Evolutionary conservation across 2,888 invertebrate genomes (phyloP).

Genomic region (Polyommatus iphigenia): DNA sequence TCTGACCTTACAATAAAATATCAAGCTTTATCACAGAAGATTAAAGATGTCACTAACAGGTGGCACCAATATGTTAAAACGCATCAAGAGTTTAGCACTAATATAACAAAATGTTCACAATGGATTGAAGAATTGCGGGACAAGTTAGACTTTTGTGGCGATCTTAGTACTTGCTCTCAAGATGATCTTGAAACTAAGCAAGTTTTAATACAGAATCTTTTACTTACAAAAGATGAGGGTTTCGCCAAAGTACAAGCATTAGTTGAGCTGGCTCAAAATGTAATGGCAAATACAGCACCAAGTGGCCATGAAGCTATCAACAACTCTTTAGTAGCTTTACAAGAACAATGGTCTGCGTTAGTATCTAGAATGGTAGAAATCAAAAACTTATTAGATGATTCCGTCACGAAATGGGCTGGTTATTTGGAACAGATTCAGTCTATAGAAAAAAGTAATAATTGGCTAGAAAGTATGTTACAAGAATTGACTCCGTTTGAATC

Average conservation of each 20-base stretch:
- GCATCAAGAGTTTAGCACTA: constrained; percentile 92
- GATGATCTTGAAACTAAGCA: constrained; percentile 92
- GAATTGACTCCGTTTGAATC: constrained; percentile 88
- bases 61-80: constrained; percentile 95
- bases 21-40: constrained; percentile 92
- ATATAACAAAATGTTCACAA: constrained; percentile 87
- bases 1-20: constrained; percentile 96
- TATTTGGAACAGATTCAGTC: constrained; percentile 93
- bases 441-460: constrained; percentile 89
- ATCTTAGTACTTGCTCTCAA: constrained; percentile 89
- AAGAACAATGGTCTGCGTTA: constrained; percentile 94
- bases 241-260: constrained; percentile 92
- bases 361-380: constrained; percentile 94
- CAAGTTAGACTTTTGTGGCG: constrained; percentile 93
- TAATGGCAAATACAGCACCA: constrained; percentile 94
- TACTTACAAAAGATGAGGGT: constrained; percentile 96
- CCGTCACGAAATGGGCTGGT: constrained; percentile 94
- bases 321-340: constrained; percentile 88
- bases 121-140: constrained; percentile 92
- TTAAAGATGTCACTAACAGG: constrained; percentile 93
- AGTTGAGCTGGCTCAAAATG: constrained; percentile 94
- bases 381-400: constrained; percentile 92
- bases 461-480: constrained; percentile 86
- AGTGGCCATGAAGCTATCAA: constrained; percentile 93
- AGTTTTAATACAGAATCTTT: constrained; percentile 90